Evolutionary conservation across 1,140 invertebrate species (phyloP).

Genomic region (Acyrthosiphon pisum): DNA sequence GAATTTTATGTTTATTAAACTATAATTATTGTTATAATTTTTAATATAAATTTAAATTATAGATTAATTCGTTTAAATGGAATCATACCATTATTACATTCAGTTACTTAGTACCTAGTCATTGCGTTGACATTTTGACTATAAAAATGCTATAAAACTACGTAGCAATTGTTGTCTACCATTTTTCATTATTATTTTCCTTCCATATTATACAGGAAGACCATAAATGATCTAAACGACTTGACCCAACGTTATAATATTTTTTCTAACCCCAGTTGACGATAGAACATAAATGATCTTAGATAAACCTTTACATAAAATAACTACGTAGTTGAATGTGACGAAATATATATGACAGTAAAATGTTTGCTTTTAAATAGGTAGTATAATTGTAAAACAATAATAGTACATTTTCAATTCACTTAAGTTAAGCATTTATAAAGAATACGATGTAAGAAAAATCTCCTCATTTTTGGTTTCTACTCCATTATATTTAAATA

Average conservation of each 20-base stretch:
- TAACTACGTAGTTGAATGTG: background rate
- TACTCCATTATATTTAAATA: background rate
- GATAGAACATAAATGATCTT: slow-evolving; percentile 10
- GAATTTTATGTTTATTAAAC: background rate
- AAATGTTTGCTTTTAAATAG: background rate
- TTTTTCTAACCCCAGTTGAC: slow-evolving; percentile 8
- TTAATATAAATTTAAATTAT: background rate
- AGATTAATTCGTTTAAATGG: background rate
- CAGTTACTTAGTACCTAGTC: background rate
- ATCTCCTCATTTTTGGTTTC: background rate
- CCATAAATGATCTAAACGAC: slow-evolving; percentile 1
- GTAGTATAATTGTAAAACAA: background rate
- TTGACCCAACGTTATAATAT: slow-evolving; percentile 8
- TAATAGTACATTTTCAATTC: background rate
- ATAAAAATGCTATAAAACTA: background rate
- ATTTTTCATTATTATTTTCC: background rate
- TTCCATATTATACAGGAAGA: background rate
- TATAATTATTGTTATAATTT: background rate
- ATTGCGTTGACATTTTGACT: background rate
- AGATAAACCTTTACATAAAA: background rate
- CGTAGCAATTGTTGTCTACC: slow-evolving; percentile 4
- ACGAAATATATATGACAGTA: background rate
- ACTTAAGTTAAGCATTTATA: background rate
- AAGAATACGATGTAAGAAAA: background rate
- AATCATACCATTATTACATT: background rate